Evolutionary conservation across 1,140 invertebrate species (phyloP), one percentile per base, ranked within the genome.

Genomic region (Dendrolimus kikuchii): DNA sequence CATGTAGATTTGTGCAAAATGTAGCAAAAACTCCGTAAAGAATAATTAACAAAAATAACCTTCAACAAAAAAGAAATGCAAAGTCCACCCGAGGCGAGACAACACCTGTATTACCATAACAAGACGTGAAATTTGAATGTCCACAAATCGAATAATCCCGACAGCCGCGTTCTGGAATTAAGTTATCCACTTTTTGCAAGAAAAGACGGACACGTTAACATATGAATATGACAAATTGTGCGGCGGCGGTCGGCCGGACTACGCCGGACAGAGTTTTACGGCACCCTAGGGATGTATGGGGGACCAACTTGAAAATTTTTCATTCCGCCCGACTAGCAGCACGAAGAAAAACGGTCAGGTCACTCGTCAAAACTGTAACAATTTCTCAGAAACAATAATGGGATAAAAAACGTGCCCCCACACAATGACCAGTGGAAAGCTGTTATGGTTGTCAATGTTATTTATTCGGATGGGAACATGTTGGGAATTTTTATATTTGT

Each of bases 191-290:
- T 83, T 86, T 86, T 86, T 86, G 80, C 74, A 83, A 82, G 80
- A 86, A 83, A 82, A 83, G 78, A 80, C 80, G 78, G 69, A 57
- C 75, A 79, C 77, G 80, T 86, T 86, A 83, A 86, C 82, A 86
- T 86, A 86, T 86, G 82, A 86, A 86, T 86, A 83, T 86, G 82
- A 86, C 80, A 86, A 86, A 86, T 86, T 86, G 82, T 80, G 66
- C 66, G 78, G 48, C 68, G 66, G 70, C 70, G 76, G 80, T 72
- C 74, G 61, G 71, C 53, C 70, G 68, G 66, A 71, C 63, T 76
- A 60, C 53, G 81, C 65, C 72, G 65, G 69, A 51, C 72, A 48
- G 75, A 84, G 62, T 81, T 84, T 82, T 85, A 82, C 81, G 78
- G 71, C 80, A 66, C 82, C 68, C 82, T 6, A 50, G 82, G 77